Evolutionary conservation across 2,888 invertebrate genomes (phyloP), one percentile per base, ranked within the genome.

Genomic region (Adela reaumurella): DNA sequence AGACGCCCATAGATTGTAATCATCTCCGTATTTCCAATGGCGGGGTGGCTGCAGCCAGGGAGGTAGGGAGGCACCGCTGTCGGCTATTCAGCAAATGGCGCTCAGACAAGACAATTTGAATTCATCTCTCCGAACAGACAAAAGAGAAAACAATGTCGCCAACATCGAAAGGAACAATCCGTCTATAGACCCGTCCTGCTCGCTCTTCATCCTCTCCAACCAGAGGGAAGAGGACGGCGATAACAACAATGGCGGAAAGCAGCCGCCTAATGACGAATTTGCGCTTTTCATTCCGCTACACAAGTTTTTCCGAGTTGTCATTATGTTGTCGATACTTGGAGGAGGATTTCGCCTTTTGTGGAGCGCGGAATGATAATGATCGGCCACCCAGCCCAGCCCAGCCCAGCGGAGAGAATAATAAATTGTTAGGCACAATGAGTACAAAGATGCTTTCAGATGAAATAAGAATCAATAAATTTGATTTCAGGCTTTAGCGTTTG

Each of bases 211-310:
- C 54, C 55, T 56, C 51, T 45, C 52, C 28, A 45, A 50, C 51
- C 29, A 55, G 64, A 55, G 55, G 42, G 63, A 71, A 57, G 51
- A 64, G 63, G 67, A 72, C 56, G 58, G 62, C 6, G 3, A 10
- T 55, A 56, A 17, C 65, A 70, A 76, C 72, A 77, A 76, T 74
- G 73, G 70, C 68, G 74, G 74, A 70, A 74, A 76, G 70, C 74
- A 74, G 17, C 74, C 73, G 71, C 72, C 78, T 77, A 78, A 78
- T 78, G 78, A 76, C 78, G 78, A 78, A 78, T 78, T 78, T 78
- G 78, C 77, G 78, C 77, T 78, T 77, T 78, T 78, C 78, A 78
- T 77, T 76, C 74, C 76, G 74, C 74, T 72, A 77, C 77, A 77
- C 69, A 77, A 78, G 76, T 78, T 78, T 78, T 78, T 77, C 77